Base-by-base conservation (phyloP, 2,888 invertebrate species). In the Ophonus ardosiacus region DNA sequence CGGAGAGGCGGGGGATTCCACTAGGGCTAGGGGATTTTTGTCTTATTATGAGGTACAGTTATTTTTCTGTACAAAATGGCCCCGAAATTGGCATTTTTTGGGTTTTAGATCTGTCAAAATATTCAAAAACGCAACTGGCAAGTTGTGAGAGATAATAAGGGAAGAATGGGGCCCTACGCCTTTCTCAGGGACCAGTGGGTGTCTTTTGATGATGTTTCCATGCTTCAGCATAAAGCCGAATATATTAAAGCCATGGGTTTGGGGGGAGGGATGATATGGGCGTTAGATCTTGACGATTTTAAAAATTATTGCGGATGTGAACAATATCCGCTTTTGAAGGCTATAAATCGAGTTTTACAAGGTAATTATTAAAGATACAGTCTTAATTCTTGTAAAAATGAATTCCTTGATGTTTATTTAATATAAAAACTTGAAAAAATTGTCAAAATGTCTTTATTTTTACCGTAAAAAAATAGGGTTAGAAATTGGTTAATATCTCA, bases 211-310 rank as follows among this genome's bases (percentile, higher is more conserved):
- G 98, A 98, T 90, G 94, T 95, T 51, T 93, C 94, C 51, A 97
- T 97, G 94, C 94, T 97, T 18, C 93, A 94, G 38, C 95, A 96
- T 88, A 98, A 98, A 91, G 95, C 97, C 2, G 95, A 97, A 88
- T 97, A 95, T 88, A 94, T 97, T 7, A 94, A 95, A 86, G 93
- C 95, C 0, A 95, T 96, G 93, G 95, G 95, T 0, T 92, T 98
- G 3, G 97, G 96, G 15, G 97, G 97, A 51, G 95, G 95, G 61
- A 97, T 97, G 97, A 95, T 97, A 21, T 98, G 97, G 97, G 96
- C 97, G 0, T 91, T 97, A 13, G 97, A 97, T 90, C 91, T 97
- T 83, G 97, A 98, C 88, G 97, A 98, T 90, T 97, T 97, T 89
- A 95, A 94, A 86, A 96, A 97, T 87, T 92, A 93, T 84, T 97